Conservation (phyloP, 2,113 vertebrate species). For the Larimichthys polyactis region DNA sequence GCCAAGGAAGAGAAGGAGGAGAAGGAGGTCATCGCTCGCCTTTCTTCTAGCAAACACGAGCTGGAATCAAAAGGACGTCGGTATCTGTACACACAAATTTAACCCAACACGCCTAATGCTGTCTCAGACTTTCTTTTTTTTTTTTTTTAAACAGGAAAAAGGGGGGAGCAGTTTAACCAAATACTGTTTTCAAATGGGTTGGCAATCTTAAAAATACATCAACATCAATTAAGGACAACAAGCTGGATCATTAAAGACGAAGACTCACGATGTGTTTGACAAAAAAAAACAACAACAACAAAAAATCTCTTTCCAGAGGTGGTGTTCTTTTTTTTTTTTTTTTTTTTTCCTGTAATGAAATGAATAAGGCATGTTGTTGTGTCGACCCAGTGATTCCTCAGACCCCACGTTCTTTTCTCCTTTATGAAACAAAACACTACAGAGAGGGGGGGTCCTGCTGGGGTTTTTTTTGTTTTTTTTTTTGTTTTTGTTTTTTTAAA, state of each 20-base stretch:
- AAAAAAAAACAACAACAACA: not conserved
- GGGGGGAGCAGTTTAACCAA: conserved; percentile 76
- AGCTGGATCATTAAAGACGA: conserved; percentile 61
- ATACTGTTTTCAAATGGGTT: conserved; percentile 79
- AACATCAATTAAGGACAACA: conserved; percentile 47
- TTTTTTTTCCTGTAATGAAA: conserved; percentile 54
- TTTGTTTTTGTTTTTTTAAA: no score
- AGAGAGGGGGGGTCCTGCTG: conserved; percentile 55
- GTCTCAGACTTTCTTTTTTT: conserved; percentile 53
- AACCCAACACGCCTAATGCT: conserved; percentile 55
- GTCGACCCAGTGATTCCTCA: conserved; percentile 64
- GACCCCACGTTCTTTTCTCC: conserved; percentile 50
- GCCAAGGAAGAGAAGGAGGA: conserved; percentile 42
- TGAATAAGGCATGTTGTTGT: conserved; percentile 71
- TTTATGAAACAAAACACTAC: conserved; percentile 76
- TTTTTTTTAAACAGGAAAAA: conserved; percentile 42
- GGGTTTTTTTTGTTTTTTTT: conserved; percentile 29
- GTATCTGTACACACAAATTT: conserved; percentile 52
- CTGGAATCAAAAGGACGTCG: conserved; percentile 50
- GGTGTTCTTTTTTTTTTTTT: conserved; percentile 55
- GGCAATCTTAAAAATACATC: conserved; percentile 70
- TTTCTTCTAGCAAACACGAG: conserved; percentile 35
- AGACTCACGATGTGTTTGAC: conserved; percentile 58
- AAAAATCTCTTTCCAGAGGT: conserved; percentile 60
- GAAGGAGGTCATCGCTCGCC: conserved; percentile 33